Evolutionary conservation across 2,888 invertebrate genomes (phyloP), one percentile per base, ranked within the genome.

Genomic region (Synanthedon andrenaeformis): DNA sequence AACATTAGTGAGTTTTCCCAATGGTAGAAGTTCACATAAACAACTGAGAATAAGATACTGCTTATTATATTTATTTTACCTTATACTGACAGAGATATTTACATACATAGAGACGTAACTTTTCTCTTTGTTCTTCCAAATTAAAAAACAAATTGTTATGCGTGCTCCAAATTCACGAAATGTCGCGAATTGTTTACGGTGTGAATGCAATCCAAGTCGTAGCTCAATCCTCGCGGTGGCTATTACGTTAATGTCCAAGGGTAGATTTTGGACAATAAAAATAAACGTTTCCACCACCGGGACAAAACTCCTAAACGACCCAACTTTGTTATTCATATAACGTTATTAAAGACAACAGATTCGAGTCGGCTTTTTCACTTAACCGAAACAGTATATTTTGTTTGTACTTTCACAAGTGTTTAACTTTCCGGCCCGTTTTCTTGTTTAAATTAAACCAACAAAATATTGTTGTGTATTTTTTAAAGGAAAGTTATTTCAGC

Each of bases 211-310:
- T 14, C 17, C 12, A 41, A 62, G 62, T 59, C 61, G 68, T 70
- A 67, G 62, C 74, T 75, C 70, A 74, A 76, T 70, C 74, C 80
- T 78, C 78, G 66, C 63, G 76, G 70, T 69, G 64, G 70, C 76
- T 71, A 79, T 84, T 82, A 80, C 70, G 66, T 70, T 80, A 81
- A 83, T 76, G 77, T 77, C 65, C 70, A 64, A 68, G 76, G 81
- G 78, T 73, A 70, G 72, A 75, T 78, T 77, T 35, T 73, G 65
- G 65, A 72, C 80, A 79, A 78, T 82, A 81, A 82, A 84, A 79
- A 81, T 77, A 80, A 84, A 82, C 75, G 79, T 72, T 76, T 74
- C 64, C 69, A 65, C 69, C 70, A 63, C 62, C 61, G 73, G 69
- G 70, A 70, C 69, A 62, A 60, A 77, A 78, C 70, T 76, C 70